phyloP scores from a whole-genome alignment of 2,888 invertebrate species.

The Drosophila tanythrix region DNA sequence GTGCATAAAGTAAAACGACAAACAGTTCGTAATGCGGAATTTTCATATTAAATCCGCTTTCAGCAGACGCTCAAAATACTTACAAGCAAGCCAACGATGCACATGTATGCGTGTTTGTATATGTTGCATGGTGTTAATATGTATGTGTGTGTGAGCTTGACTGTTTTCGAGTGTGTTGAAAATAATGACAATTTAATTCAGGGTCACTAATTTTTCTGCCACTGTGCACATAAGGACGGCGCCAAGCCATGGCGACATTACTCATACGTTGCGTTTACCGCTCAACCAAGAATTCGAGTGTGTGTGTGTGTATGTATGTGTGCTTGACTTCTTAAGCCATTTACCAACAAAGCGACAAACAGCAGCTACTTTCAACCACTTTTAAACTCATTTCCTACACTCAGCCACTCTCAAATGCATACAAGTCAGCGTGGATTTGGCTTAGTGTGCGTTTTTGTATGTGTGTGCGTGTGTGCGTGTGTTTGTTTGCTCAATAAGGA shows the following conservation, averaged over 20 bases:
- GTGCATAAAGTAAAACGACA: conserved; percentile 72
- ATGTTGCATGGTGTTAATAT: conserved; percentile 7
- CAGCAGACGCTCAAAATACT: conserved; percentile 57
- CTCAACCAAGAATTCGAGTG: conserved; percentile 50
- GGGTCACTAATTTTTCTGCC: conserved; percentile 82
- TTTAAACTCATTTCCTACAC: conserved; percentile 76
- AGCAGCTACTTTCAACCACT: conserved; percentile 74
- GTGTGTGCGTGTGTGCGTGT: not conserved
- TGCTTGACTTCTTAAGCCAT: conserved; percentile 73
- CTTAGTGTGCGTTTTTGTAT: conserved; percentile 3
- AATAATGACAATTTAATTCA: conserved; percentile 82
- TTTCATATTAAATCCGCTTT: conserved; percentile 81
- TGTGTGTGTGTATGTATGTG: conserved; percentile 12
- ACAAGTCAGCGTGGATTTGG: conserved; percentile 37
- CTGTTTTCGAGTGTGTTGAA: conserved; percentile 77
- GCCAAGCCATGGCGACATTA: conserved; percentile 55
- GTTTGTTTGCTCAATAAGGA: conserved; percentile 53
- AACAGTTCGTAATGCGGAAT: conserved; percentile 80
- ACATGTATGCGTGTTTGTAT: conserved; percentile 9
- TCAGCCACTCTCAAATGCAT: conserved; percentile 68
- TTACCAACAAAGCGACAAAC: conserved; percentile 51
- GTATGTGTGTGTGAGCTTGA: conserved; percentile 38
- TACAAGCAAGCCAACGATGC: conserved; percentile 20
- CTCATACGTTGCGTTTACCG: conserved; percentile 66
- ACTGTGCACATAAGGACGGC: conserved; percentile 68